Evolutionary conservation across 1,140 invertebrate genomes (phyloP).

Genomic region (Trypoxylus dichotomus): DNA sequence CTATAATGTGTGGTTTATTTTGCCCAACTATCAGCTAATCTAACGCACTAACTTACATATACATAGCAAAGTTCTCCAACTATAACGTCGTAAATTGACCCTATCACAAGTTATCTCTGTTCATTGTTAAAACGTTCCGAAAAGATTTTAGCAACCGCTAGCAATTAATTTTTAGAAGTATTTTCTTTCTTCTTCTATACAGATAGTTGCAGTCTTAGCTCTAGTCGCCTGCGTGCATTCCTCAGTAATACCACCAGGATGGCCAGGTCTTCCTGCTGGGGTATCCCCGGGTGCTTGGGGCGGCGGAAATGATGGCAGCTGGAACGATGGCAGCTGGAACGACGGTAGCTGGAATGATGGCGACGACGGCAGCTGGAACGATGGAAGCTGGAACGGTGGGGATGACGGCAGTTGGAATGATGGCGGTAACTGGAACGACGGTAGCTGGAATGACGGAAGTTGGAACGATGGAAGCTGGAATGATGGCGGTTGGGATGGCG

Average conservation of each 20-base stretch:
- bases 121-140: no score
- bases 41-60: no score
- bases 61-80: no score
- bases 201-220: not conserved
- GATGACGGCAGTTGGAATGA: constrained; percentile 15
- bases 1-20: no score
- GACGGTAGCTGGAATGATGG: constrained; percentile 15
- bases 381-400: not conserved
- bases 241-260: not conserved
- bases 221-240: not conserved
- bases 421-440: not conserved
- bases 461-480: constrained; percentile 21
- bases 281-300: not conserved
- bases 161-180: no score
- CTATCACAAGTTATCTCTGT: no score
- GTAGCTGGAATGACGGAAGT: not conserved
- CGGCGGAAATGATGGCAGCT: not conserved
- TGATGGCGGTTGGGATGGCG: not conserved
- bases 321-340: constrained; percentile 4
- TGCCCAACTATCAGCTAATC: no score
- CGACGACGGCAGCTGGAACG: constrained; percentile 9
- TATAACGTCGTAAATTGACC: no score
- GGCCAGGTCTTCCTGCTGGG: not conserved
- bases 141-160: no score
- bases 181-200: no score